Evolutionary conservation across 2,888 invertebrate genomes (phyloP), one percentile per base, ranked within the genome.

Genomic region (Mystacides longicornis): DNA sequence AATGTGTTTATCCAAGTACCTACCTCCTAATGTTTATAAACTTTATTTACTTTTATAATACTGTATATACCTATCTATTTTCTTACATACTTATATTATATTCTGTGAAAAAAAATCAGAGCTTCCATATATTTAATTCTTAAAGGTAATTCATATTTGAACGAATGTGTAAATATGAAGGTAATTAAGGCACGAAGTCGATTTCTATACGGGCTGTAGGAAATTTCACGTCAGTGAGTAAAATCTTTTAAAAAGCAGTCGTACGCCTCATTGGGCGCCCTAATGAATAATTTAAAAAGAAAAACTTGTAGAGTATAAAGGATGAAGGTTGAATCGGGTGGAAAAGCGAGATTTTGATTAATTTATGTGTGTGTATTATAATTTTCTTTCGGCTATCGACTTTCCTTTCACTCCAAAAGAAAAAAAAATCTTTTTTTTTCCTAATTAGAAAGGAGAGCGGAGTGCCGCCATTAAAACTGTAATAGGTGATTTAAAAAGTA

Each of bases 401-500:
- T 55, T 55, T 54, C 57, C 51, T 22, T 48, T 52, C 43, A 11
- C 23, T 56, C 51, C 27, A 52, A 56, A 58, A 60, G 16, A 55
- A 56, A 60, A 54, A 60, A n/a, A n/a, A n/a, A n/a, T n/a, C n/a
- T n/a, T 60, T 54, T 60, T 57, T 60, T 56, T 60, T 56, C 58
- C 60, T 60, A 60, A 60, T 60, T 60, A 60, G 52, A 56, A 54
- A 51, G 52, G 57, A 50, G 60, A 46, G 54, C 56, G 52, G 55
- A 55, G 55, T 54, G 52, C 60, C 60, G 58, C 58, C 60, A 60
- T 60, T 60, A 60, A 60, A 60, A 58, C 60, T 56, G 58, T 60
- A 60, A 60, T 60, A 60, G 60, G 60, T 58, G 60, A 60, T 60
- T 58, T 60, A 60, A 58, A 59, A 60, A 57, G 60, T 58, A 56